A percentile compares a stretch with the other conserved stretches of the same genome.
Conservation (phyloP, 2,113 vertebrate species). For the Thinocorus orbignyianus region DNA sequence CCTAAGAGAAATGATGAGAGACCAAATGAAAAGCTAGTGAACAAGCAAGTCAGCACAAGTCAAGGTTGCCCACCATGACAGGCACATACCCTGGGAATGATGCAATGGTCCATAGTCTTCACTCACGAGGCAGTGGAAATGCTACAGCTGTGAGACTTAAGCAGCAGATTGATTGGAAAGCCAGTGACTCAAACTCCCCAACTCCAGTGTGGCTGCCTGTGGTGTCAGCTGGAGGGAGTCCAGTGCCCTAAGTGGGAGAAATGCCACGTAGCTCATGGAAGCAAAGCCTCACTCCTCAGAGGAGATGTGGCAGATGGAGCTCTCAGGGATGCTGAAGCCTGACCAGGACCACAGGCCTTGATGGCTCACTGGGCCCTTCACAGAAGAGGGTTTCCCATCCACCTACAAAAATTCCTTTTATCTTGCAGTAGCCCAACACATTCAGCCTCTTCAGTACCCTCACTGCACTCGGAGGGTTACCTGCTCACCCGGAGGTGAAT, state of each 20-base stretch:
- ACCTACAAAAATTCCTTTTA: not conserved
- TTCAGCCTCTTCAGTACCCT: not conserved
- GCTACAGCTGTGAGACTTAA: not conserved
- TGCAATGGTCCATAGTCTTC: not conserved
- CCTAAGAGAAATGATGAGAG: not conserved
- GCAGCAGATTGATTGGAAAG: not conserved
- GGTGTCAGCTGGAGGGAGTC: not conserved
- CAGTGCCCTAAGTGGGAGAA: not conserved
- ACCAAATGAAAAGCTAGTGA: not conserved
- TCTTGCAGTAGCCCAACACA: not conserved
- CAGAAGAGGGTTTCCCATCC: not conserved
- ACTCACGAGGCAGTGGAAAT: not conserved
- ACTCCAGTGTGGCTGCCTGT: not conserved
- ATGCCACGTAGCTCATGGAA: not conserved
- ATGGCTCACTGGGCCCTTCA: not conserved
- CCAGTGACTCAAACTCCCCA: not conserved
- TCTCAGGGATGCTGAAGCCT: not conserved
- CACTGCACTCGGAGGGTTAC: not conserved
- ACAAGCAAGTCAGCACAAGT: not conserved
- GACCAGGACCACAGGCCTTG: not conserved
- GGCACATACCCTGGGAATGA: not conserved
- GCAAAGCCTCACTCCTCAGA: not conserved
- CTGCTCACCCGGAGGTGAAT: not conserved
- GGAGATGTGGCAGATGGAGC: fast-evolving
- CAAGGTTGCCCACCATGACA: not conserved